Percentiles rank a stretch among this genome's conserved stretches.
Conservation (phyloP, 1,140 invertebrate genomes). For the Diplogasteroides magnus region DNA sequence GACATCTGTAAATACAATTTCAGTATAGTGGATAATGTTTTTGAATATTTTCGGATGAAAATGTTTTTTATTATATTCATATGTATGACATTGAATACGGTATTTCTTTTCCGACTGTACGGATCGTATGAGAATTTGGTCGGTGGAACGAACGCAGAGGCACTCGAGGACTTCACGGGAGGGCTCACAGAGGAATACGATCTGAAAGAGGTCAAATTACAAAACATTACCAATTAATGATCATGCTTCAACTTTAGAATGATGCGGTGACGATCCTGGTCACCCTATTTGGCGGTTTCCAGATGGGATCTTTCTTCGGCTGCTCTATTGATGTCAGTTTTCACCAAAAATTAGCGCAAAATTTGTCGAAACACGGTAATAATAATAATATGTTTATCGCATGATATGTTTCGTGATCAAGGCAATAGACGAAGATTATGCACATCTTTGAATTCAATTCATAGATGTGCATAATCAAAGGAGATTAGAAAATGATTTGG, state of each 20-base stretch:
- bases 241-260: slow-evolving; percentile 38
- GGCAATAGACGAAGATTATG: no score
- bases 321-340: slow-evolving; percentile 83
- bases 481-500: no score
- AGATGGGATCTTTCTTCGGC: slow-evolving; percentile 88
- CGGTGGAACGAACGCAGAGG: slow-evolving; percentile 64
- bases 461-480: no score
- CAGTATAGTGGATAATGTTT: no score
- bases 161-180: slow-evolving; percentile 64
- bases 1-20: no score
- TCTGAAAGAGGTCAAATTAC: background rate
- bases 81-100: background rate
- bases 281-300: slow-evolving; percentile 83
- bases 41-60: background rate
- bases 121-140: slow-evolving; percentile 64
- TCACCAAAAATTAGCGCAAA: no score
- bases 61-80: background rate
- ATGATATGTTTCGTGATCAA: no score
- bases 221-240: background rate
- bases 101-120: slow-evolving; percentile 57
- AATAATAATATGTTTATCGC: no score
- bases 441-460: no score
- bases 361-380: no score
- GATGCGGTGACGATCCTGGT: slow-evolving; percentile 77
- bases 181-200: slow-evolving; percentile 64